Conservation (phyloP, 1,140 invertebrate genomes). For the Steinernema khuongi region DNA sequence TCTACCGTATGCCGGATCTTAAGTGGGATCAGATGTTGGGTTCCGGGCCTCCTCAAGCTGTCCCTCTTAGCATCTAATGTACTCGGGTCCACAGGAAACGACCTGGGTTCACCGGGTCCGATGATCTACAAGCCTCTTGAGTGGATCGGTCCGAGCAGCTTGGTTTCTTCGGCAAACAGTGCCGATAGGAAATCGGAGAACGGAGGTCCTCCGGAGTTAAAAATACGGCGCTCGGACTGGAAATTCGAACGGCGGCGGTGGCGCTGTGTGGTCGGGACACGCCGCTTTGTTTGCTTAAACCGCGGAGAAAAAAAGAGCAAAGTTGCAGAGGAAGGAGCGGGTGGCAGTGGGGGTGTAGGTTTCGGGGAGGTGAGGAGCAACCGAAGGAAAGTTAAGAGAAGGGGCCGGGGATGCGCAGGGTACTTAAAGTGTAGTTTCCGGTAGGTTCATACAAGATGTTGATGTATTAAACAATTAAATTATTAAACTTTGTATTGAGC, state of each 20-base stretch:
- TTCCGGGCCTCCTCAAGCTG: no score
- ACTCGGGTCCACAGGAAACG: no score
- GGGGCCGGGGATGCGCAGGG: no score
- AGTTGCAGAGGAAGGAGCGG: background rate
- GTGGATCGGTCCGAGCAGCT: background rate
- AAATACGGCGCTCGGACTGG: background rate
- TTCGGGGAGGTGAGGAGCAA: no score
- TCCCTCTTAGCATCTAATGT: no score
- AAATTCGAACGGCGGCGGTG: background rate
- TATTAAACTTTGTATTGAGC: no score
- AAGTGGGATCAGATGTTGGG: background rate
- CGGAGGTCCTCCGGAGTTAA: background rate
- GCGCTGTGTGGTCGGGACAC: background rate
- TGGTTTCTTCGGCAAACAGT: background rate
- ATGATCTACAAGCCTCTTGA: no score
- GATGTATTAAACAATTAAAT: no score
- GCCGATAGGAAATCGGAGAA: background rate
- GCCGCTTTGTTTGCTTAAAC: conserved; percentile 6
- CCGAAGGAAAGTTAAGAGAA: no score
- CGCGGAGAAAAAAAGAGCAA: conserved; percentile 6
- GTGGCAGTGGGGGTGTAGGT: background rate
- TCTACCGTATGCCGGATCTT: background rate
- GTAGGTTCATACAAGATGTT: no score
- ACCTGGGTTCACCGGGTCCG: no score
- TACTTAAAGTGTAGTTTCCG: no score